These are phyloP conservation scores for Battus philenor DNA, from an alignment of 1,140 invertebrate species.

Conservation along the genomic window DNA sequence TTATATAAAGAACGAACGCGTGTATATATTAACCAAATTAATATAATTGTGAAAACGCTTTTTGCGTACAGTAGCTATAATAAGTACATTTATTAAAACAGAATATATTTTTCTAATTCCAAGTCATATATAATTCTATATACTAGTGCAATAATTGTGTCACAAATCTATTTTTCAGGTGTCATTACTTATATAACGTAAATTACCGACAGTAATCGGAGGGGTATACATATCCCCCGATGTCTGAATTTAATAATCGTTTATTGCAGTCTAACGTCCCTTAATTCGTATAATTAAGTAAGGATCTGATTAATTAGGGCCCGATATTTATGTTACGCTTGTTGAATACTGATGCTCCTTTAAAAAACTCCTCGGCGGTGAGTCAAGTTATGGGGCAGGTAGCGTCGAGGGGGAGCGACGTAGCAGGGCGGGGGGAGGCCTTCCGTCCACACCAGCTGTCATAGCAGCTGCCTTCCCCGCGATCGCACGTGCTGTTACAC, in stretches of 20 bases:
- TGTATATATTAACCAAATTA: too few species aligned
- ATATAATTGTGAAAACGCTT: too few species aligned
- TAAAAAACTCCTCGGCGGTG: slow-evolving; percentile 30
- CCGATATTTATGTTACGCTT: slow-evolving; percentile 26
- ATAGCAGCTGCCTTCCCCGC: slow-evolving; percentile 53
- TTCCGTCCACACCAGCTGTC: slow-evolving; percentile 68
- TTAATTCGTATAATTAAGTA: slow-evolving; percentile 31
- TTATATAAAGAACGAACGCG: too few species aligned
- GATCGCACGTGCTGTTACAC: slow-evolving; percentile 62
- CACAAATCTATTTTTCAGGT: too few species aligned
- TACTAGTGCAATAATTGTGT: too few species aligned
- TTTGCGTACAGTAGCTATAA: too few species aligned
- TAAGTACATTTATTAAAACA: too few species aligned
- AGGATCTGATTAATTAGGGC: slow-evolving; percentile 31
- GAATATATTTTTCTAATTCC: too few species aligned
- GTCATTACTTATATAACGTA: too few species aligned
- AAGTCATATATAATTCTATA: too few species aligned
- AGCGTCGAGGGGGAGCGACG: slow-evolving; percentile 22
- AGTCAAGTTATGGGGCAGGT: slow-evolving; percentile 53
- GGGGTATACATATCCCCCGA: too few species aligned
- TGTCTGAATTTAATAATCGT: slow-evolving; percentile 25
- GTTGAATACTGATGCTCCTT: slow-evolving; percentile 26
- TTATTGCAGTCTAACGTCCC: slow-evolving; percentile 24
- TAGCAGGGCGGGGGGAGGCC: slow-evolving; percentile 25
- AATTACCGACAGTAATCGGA: too few species aligned